Conservation (phyloP, 1,140 invertebrate species). For the Riptortus pedestris region DNA sequence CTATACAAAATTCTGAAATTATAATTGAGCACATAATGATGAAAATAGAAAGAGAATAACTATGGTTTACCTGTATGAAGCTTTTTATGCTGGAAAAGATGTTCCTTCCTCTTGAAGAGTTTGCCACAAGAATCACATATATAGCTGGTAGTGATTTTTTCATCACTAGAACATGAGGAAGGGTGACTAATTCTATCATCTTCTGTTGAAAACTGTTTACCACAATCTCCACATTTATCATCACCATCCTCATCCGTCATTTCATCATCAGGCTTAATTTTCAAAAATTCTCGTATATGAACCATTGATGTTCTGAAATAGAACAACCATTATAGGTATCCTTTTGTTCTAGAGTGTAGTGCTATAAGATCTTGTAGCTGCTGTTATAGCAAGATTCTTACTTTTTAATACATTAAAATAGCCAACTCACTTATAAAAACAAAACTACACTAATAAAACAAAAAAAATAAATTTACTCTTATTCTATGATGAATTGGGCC, state of each 20-base stretch:
- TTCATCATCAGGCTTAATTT: conserved; percentile 31
- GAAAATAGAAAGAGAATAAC: no score
- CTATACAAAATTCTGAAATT: no score
- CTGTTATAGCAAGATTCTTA: no score
- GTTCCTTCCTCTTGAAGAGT: conserved; percentile 49
- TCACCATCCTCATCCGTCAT: conserved; percentile 9
- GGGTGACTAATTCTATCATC: conserved; percentile 32
- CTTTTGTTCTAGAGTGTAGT: no score
- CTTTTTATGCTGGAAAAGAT: conserved; percentile 51
- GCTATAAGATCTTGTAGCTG: no score
- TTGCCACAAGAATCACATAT: conserved; percentile 47
- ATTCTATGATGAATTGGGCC: no score
- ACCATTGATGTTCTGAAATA: conserved; percentile 31
- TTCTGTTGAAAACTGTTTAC: conserved; percentile 30
- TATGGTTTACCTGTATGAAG: conserved; percentile 51
- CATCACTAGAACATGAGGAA: conserved; percentile 13
- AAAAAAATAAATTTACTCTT: no score
- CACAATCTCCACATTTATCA: conserved; percentile 32
- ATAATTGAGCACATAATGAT: no score
- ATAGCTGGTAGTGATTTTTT: conserved; percentile 16
- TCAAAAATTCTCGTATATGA: conserved; percentile 34
- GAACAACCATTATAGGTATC: not conserved
- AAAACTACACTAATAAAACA: not conserved
- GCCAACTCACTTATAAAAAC: not conserved
- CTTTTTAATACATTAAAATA: no score